These are phyloP conservation scores for Mesochorus sp. DNA, from an alignment of 2,888 invertebrate genomes.

Conservation along the genomic window DNA sequence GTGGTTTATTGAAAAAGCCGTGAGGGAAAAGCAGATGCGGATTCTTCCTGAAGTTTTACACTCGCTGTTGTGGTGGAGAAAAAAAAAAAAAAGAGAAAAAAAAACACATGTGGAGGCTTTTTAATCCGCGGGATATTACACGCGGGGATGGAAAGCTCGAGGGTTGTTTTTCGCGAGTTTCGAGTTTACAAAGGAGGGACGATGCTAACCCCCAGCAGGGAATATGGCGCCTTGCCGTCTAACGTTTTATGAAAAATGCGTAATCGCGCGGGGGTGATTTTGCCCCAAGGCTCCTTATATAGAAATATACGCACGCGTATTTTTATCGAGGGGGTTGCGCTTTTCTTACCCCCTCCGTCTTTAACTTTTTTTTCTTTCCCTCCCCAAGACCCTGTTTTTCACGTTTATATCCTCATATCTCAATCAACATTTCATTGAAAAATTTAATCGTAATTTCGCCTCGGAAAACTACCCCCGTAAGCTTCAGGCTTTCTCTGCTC, in stretches of 20 bases:
- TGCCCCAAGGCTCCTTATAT: no score
- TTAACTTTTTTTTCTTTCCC: no score
- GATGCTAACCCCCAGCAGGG: not conserved
- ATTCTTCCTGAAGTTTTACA: conserved; percentile 2
- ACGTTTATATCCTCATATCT: conserved; percentile 34
- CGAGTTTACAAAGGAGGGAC: conserved; percentile 13
- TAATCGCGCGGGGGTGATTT: not conserved
- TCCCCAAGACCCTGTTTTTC: not conserved
- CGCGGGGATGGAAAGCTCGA: no score
- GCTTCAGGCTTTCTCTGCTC: no score
- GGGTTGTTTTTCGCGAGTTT: conserved; percentile 33
- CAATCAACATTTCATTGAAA: conserved; percentile 58
- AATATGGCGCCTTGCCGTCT: conserved; percentile 52
- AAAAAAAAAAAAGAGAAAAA: not conserved
- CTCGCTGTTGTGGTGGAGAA: conserved; percentile 2
- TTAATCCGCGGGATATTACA: conserved; percentile 1
- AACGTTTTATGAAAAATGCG: conserved; percentile 33
- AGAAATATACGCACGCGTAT: no score
- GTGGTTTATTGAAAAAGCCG: no score
- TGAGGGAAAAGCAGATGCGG: not conserved
- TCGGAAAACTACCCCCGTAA: no score
- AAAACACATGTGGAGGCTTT: not conserved
- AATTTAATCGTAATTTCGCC: not conserved
- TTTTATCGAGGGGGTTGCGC: not conserved
- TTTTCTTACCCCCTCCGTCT: not conserved